phyloP scores from a whole-genome alignment of 2,888 invertebrate species.

The Limnephilus lunatus region DNA sequence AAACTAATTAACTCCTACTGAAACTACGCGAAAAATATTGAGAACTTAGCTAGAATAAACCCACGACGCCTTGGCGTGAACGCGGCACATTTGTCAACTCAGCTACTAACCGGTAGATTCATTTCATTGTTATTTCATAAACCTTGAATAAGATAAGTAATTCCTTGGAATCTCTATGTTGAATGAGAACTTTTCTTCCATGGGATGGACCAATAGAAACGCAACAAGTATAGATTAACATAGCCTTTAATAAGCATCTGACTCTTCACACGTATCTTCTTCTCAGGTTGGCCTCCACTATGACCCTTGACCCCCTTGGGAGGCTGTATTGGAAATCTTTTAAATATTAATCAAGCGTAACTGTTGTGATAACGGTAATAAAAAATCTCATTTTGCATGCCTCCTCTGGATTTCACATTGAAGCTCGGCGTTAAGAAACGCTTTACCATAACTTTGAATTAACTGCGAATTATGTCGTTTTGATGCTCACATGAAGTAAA shows the following conservation, averaged over 20 bases:
- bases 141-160: not conserved
- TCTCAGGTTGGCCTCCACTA: not conserved
- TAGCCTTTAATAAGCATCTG: not conserved
- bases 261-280: not conserved
- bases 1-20: too few relatives aligned
- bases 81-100: too few relatives aligned
- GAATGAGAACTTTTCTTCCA: not conserved
- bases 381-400: constrained; percentile 44
- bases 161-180: not conserved
- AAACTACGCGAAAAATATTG: too few relatives aligned
- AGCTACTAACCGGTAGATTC: too few relatives aligned
- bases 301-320: constrained; percentile 37
- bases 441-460: not conserved
- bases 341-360: constrained; percentile 45
- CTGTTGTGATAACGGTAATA: constrained; percentile 45
- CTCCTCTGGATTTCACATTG: not conserved
- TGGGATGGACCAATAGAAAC: not conserved
- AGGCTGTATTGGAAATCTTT: constrained; percentile 14
- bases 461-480: not conserved
- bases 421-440: not conserved
- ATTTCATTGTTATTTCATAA: too few relatives aligned
- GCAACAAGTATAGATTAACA: not conserved
- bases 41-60: too few relatives aligned
- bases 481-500: not conserved
- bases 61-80: too few relatives aligned